phyloP scores from a whole-genome alignment of 2,888 invertebrate species.

The Heteromyza rotundicornis region DNA sequence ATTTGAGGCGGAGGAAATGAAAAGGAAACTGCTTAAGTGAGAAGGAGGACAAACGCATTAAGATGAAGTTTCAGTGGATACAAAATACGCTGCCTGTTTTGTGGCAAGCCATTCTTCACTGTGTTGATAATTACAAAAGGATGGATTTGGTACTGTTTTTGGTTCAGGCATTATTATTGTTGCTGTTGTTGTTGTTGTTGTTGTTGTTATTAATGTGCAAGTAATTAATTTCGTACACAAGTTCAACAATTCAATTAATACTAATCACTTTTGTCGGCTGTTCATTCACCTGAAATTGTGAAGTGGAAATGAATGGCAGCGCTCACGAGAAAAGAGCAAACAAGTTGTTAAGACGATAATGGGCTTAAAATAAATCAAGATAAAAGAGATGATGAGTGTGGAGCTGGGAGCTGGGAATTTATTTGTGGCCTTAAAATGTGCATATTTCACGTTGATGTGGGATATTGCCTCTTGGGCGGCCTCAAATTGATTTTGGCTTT shows the following conservation, averaged over 20 bases:
- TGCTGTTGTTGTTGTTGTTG: not conserved
- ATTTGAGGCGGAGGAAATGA: no score
- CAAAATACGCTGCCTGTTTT: no score
- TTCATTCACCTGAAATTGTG: not conserved
- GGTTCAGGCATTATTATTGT: no score
- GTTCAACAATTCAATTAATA: conserved; percentile 1
- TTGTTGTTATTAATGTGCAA: not conserved
- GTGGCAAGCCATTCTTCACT: no score
- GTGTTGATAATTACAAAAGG: not conserved
- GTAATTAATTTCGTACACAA: not conserved
- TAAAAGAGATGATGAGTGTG: no score
- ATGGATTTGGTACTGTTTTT: not conserved
- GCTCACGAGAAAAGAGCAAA: not conserved
- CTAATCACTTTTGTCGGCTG: not conserved
- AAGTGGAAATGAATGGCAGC: not conserved
- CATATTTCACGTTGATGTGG: no score
- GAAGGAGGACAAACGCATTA: not conserved
- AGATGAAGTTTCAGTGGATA: not conserved
- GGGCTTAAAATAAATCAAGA: no score
- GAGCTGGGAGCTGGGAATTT: no score
- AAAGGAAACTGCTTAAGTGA: no score
- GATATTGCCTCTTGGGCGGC: no score
- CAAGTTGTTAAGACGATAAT: not conserved
- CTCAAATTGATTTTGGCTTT: no score
- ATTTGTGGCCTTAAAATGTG: no score